A percentile compares a stretch with the other conserved stretches of the same genome.
Evolutionary conservation across 2,888 invertebrate species (phyloP).

Genomic region (Drosophila helvetica): DNA sequence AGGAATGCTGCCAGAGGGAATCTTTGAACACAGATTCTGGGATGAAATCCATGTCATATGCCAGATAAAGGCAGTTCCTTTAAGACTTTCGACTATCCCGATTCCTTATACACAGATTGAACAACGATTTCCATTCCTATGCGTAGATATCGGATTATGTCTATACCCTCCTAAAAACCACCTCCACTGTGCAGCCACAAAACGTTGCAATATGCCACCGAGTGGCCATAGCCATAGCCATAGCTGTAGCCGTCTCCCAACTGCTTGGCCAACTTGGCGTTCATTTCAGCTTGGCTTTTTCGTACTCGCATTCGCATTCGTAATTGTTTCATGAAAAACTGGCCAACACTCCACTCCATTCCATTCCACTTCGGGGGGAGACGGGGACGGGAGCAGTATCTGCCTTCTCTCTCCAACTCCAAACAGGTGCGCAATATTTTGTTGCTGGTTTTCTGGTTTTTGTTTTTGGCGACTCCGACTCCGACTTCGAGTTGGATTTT

Average conservation of each 20-base stretch:
- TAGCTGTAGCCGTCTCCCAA: slow-evolving; percentile 46
- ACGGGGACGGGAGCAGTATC: no score
- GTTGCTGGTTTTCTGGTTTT: slow-evolving; percentile 40
- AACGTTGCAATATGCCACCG: slow-evolving; percentile 37
- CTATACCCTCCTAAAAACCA: neutral
- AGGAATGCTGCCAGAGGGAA: no score
- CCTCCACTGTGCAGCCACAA: slow-evolving; percentile 19
- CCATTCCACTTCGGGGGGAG: no score
- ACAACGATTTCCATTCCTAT: neutral
- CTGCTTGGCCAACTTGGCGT: slow-evolving; percentile 57
- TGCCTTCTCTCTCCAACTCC: slow-evolving; percentile 5
- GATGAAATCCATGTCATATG: neutral
- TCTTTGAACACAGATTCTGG: neutral
- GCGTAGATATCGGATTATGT: neutral
- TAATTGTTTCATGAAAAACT: slow-evolving; percentile 76
- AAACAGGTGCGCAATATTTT: slow-evolving; percentile 70
- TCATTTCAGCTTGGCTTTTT: slow-evolving; percentile 36
- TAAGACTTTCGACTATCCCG: neutral
- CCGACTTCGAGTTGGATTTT: slow-evolving; percentile 47
- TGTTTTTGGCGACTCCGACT: slow-evolving; percentile 40
- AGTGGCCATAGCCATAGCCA: slow-evolving; percentile 34
- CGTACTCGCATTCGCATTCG: slow-evolving; percentile 48
- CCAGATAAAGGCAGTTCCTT: neutral
- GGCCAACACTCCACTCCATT: slow-evolving; percentile 32
- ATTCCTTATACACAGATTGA: no score